Evolutionary conservation across 2,888 invertebrate species (phyloP).

Genomic region (Caenorhabditis virilis): DNA sequence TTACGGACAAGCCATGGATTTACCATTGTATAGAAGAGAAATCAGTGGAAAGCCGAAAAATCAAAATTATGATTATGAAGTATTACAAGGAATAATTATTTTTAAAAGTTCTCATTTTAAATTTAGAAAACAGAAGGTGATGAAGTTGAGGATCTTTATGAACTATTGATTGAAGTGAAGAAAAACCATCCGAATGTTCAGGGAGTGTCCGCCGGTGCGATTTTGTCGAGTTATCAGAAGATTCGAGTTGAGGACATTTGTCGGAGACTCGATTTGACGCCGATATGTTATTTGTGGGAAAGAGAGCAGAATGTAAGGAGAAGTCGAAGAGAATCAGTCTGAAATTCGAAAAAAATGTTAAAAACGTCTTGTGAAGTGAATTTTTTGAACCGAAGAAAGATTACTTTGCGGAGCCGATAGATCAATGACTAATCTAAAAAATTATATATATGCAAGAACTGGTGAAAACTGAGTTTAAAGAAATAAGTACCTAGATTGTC

Average conservation of each 20-base stretch:
- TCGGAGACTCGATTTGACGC: constrained; percentile 83
- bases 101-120: neutral
- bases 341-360: neutral
- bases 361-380: neutral
- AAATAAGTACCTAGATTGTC: too few relatives aligned
- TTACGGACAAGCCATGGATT: constrained; percentile 88
- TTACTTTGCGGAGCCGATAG: too few relatives aligned
- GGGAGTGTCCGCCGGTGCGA: constrained; percentile 95
- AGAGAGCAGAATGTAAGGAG: constrained; percentile 78
- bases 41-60: constrained; percentile 83
- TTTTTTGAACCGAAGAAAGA: too few relatives aligned
- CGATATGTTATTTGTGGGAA: constrained; percentile 93
- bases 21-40: constrained; percentile 84
- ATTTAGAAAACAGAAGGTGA: constrained; percentile 77
- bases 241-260: constrained; percentile 81
- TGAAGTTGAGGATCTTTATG: constrained; percentile 95
- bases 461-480: too few relatives aligned
- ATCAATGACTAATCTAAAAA: too few relatives aligned
- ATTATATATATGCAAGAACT: too few relatives aligned
- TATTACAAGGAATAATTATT: neutral
- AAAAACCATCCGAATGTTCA: constrained; percentile 70
- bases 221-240: constrained; percentile 96
- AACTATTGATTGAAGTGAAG: constrained; percentile 80
- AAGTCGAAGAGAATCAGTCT: neutral
- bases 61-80: constrained; percentile 36